These are phyloP conservation scores for Balaeniceps rex DNA, from an alignment of 2,113 vertebrate genomes.

Conservation along the genomic window DNA sequence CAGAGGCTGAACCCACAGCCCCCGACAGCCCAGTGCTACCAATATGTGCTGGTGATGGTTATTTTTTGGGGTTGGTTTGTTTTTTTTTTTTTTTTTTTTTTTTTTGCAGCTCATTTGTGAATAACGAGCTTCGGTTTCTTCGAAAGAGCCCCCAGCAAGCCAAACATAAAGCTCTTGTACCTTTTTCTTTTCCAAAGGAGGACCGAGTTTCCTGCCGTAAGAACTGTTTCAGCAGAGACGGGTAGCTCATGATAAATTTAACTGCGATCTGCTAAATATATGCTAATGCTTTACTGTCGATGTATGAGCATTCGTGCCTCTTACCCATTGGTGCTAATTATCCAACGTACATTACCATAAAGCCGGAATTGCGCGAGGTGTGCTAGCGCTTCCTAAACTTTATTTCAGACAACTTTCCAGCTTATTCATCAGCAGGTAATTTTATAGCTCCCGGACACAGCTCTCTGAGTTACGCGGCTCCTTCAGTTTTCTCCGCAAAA, in stretches of 20 bases:
- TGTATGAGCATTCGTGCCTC: conserved; percentile 37
- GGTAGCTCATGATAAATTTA: conserved; percentile 55
- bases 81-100: too few relatives aligned
- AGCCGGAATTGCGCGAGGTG: not conserved
- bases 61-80: too few relatives aligned
- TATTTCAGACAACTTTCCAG: conserved; percentile 53
- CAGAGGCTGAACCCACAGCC: not conserved
- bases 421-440: conserved; percentile 42
- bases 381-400: conserved; percentile 44
- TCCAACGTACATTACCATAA: conserved; percentile 40
- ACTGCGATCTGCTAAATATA: conserved; percentile 27
- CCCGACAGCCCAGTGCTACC: not conserved
- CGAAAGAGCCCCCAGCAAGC: not conserved
- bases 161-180: not conserved
- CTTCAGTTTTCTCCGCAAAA: conserved; percentile 31
- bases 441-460: conserved; percentile 34
- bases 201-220: not conserved
- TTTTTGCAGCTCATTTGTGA: not conserved
- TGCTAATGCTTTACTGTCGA: conserved; percentile 36
- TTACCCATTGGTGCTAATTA: conserved; percentile 50
- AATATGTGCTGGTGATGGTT: accelerated
- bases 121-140: not conserved
- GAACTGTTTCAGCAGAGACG: not conserved
- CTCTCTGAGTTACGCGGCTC: not conserved
- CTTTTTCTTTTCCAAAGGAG: conserved; percentile 13